Percentiles rank a stretch among this genome's conserved stretches.
Conservation (phyloP, 1,140 invertebrate species). For the Aphaenogaster ashmeadi region DNA sequence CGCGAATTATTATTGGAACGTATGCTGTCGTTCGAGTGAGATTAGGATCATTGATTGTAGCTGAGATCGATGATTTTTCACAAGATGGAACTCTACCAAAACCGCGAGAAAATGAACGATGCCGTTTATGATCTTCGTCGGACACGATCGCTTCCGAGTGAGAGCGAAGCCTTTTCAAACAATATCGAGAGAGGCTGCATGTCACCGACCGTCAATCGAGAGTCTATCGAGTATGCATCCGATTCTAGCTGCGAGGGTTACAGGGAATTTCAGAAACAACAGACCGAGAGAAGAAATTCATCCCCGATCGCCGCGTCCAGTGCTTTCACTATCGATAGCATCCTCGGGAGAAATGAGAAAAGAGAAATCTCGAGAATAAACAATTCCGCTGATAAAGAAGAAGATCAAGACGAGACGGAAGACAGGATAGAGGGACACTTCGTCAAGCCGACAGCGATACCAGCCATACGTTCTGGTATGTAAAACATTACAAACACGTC, state of each 20-base stretch:
- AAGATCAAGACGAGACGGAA: slow-evolving; percentile 71
- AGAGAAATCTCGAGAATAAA: slow-evolving; percentile 48
- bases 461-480: slow-evolving; percentile 72
- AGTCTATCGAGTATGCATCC: slow-evolving; percentile 70
- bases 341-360: slow-evolving; percentile 78
- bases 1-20: background rate
- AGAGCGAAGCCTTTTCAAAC: slow-evolving; percentile 15
- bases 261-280: slow-evolving; percentile 51
- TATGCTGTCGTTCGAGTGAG: slow-evolving; percentile 6
- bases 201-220: slow-evolving; percentile 39
- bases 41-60: background rate
- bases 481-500: background rate
- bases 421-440: slow-evolving; percentile 70
- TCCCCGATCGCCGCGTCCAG: slow-evolving; percentile 69
- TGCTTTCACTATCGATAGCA: slow-evolving; percentile 82
- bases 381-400: slow-evolving; percentile 59
- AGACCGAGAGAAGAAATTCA: slow-evolving; percentile 59
- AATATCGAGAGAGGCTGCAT: slow-evolving; percentile 44
- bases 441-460: slow-evolving; percentile 69
- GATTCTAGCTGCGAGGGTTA: slow-evolving; percentile 76
- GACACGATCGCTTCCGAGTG: slow-evolving; percentile 18
- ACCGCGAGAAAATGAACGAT: slow-evolving; percentile 59
- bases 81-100: slow-evolving; percentile 72
- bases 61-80: slow-evolving; percentile 57
- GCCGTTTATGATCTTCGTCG: slow-evolving; percentile 67